Base-by-base conservation (phyloP, 2,797 vertebrate genomes). In the Lates japonicus region DNA sequence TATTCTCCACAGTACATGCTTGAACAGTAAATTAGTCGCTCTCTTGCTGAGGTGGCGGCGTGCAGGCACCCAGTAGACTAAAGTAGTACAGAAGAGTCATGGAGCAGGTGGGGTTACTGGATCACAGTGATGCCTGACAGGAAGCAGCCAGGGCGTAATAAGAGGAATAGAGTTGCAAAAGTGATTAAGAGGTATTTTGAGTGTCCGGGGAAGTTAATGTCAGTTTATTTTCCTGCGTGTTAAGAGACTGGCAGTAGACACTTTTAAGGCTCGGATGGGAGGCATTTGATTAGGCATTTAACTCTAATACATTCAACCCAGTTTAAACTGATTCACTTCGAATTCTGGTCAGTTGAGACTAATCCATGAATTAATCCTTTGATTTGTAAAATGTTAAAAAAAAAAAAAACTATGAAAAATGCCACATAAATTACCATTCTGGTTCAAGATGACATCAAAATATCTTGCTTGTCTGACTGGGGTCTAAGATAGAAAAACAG, bases 1-100 rank as follows among this genome's bases (percentile, higher is more conserved):
- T 76, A 76, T 76, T 76, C 70, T 79, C 76, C 46, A 42, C 63
- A n/a, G 77, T n/a, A 55, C 65, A 76, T 70, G 85, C 69, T 77
- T 85, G 79, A 87, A 87, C 76, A 17, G 84, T 78, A 39, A 63
- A 90, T 13, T 25, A 80, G 78, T 82, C 74, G 73, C 54, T 70
- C 68, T 84, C n/a, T n/a, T n/a, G n/a, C n/a, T n/a, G n/a, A n/a
- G n/a, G n/a, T n/a, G n/a, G n/a, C n/a, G n/a, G n/a, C n/a, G n/a
- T n/a, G n/a, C n/a, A n/a, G n/a, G n/a, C n/a, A n/a, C n/a, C n/a
- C n/a, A n/a, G n/a, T n/a, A 63, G 70, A 74, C 57, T 55, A 37
- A 61, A 70, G 55, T 70, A 39, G 11, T 54, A 37, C 16, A 51
- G 55, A 59, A 73, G n/a, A 37, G 13, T 54, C 46, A 74, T 55